These are phyloP conservation scores for Hemithea aestivaria DNA, from an alignment of 2,888 invertebrate species.

Conservation along the genomic window DNA sequence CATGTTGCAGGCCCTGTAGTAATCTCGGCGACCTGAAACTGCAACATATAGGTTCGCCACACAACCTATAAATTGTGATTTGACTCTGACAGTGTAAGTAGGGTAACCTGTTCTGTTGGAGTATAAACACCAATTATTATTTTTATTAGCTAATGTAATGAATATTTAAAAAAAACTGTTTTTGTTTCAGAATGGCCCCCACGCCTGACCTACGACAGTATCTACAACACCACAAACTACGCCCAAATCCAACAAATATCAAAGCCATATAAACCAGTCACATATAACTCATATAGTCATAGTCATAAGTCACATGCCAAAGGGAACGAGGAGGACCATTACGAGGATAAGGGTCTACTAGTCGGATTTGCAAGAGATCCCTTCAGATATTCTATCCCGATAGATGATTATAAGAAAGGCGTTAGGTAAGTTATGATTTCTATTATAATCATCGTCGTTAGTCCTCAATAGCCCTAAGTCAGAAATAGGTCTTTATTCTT, in stretches of 20 bases:
- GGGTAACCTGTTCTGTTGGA: too few relatives aligned
- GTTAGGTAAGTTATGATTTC: conserved; percentile 47
- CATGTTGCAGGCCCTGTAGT: too few relatives aligned
- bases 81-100: too few relatives aligned
- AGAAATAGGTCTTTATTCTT: too few relatives aligned
- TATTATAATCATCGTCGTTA: neutral
- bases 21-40: too few relatives aligned
- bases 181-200: conserved; percentile 54
- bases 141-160: too few relatives aligned
- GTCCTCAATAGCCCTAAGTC: too few relatives aligned
- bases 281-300: conserved; percentile 27
- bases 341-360: conserved; percentile 37
- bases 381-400: conserved; percentile 61
- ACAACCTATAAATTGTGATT: too few relatives aligned
- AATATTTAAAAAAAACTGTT: too few relatives aligned
- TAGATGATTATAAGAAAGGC: conserved; percentile 57
- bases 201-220: conserved; percentile 54
- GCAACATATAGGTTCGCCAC: too few relatives aligned
- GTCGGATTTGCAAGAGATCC: conserved; percentile 67
- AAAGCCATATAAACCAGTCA: conserved; percentile 41
- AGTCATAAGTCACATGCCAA: conserved; percentile 33
- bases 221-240: conserved; percentile 61
- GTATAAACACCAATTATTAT: too few relatives aligned
- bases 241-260: conserved; percentile 46
- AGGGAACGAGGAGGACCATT: conserved; percentile 37